Conservation (phyloP, 2,797 vertebrate genomes). For the Pangasius macronema region DNA sequence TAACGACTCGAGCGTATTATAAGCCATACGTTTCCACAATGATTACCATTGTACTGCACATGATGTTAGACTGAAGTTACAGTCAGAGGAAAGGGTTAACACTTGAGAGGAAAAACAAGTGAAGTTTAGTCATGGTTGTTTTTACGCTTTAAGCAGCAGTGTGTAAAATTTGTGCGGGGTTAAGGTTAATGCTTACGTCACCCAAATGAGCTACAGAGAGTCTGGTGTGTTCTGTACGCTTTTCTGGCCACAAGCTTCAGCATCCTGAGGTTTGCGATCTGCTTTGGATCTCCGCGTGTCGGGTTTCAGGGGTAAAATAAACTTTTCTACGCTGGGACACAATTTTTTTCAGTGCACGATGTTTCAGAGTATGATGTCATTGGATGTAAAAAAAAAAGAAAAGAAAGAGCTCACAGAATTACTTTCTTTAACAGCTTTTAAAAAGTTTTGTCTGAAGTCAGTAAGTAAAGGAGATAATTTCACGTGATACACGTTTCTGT, state of each 20-base stretch:
- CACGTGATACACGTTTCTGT: background rate
- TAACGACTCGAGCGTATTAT: background rate
- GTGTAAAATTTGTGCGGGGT: background rate
- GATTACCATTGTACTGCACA: background rate
- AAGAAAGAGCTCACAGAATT: too few relatives aligned
- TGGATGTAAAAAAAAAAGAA: too few relatives aligned
- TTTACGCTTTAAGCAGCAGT: background rate
- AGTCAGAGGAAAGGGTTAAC: background rate
- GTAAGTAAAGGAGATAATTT: background rate
- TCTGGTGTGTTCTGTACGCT: background rate
- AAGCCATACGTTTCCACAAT: background rate
- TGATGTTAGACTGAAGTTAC: background rate
- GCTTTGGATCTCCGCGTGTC: background rate
- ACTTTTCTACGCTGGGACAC: background rate
- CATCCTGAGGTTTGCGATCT: background rate
- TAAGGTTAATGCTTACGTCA: background rate
- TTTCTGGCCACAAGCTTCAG: constrained; percentile 4
- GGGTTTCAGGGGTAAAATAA: background rate
- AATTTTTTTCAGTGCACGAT: too few relatives aligned
- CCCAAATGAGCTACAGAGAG: background rate
- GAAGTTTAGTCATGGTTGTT: background rate
- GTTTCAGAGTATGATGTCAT: too few relatives aligned
- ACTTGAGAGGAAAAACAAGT: background rate
- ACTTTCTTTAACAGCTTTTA: too few relatives aligned
- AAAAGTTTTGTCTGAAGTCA: background rate